Percentiles rank a stretch among this genome's conserved stretches.
phyloP scores from a whole-genome alignment of 2,797 vertebrate genomes.

The Cryptoblepharus egeriae region DNA sequence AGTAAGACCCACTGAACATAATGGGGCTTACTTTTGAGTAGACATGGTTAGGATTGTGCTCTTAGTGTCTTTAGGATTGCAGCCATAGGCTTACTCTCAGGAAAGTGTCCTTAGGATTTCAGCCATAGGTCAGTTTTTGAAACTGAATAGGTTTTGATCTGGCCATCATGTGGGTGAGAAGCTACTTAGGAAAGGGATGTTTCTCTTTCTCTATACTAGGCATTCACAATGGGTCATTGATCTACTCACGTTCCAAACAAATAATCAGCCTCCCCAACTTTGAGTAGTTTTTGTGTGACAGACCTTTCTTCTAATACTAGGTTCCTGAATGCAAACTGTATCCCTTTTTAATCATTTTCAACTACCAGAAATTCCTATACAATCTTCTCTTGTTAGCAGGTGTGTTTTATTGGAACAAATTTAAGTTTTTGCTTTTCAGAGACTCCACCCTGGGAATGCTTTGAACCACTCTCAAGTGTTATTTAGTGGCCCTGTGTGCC shows the following conservation, averaged over 20 bases:
- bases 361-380: constrained; percentile 44
- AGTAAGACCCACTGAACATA: too few species aligned
- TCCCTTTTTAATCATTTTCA: constrained; percentile 2
- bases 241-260: background rate
- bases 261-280: background rate
- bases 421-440: constrained; percentile 35
- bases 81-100: too few species aligned
- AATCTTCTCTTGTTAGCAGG: constrained; percentile 20
- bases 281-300: background rate
- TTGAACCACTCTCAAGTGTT: constrained; percentile 49
- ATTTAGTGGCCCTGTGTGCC: constrained; percentile 48
- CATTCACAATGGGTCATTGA: background rate
- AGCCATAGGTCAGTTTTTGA: too few species aligned
- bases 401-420: constrained; percentile 6
- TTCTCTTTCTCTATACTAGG: background rate
- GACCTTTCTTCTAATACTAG: constrained; percentile 33
- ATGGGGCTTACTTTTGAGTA: too few species aligned
- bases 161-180: too few species aligned
- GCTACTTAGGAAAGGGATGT: too few species aligned
- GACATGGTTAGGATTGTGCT: too few species aligned
- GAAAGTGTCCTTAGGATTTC: too few species aligned
- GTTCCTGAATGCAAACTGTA: constrained; percentile 24
- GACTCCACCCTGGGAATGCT: constrained; percentile 30
- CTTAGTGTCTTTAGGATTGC: too few species aligned
- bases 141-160: too few species aligned